Base-by-base conservation (phyloP, 1,140 invertebrate genomes). In the Drosophila guanche region DNA sequence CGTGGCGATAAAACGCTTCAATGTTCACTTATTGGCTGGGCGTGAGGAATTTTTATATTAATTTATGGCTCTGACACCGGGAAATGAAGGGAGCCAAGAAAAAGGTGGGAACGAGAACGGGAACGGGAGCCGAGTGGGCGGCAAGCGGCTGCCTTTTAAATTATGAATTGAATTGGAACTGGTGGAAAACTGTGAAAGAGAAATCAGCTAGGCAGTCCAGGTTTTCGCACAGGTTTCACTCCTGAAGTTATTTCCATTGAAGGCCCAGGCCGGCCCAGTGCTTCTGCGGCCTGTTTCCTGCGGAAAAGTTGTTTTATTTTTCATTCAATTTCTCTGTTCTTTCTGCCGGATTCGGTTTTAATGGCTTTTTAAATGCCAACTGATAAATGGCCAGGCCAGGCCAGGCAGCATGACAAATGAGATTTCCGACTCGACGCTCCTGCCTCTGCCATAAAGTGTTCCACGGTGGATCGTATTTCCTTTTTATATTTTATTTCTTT, bases 31-130 rank as follows among this genome's bases (percentile, higher is more conserved):
- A 86, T 86, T 86, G 83, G 83, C 83, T 86, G 83, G 85, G 83
- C 83, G 83, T 88, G 78, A 86, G 83, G 83, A 86, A 86, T 86
- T 86, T 86, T 86, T 86, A 86, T 86, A 86, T 86, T 86, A 86
- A 86, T 86, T 86, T 86, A 86, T 86, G 61, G 83, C 78, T 78
- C 62, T 69, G 68, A 68, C 74, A 77, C 69, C 51, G 50, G 57
- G 14, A 29, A 33, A 47, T 55, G 37, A 51, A 51, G 55, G 56
- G 58, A 50, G 37, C 57, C 20, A n/a, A 25, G 27, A 37, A 33
- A n/a, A 14, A 25, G 7, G 5, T 1, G 5, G n/a, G n/a, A n/a
- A n/a, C n/a, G n/a, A n/a, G n/a, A n/a, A n/a, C n/a, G n/a, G n/a
- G n/a, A n/a, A n/a, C n/a, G n/a, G n/a, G 29, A 8, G 3, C n/a